A percentile compares a stretch with the other conserved stretches of the same genome.
phyloP scores from a whole-genome alignment of 2,113 vertebrate genomes.

The Ardeotis arabs region DNA sequence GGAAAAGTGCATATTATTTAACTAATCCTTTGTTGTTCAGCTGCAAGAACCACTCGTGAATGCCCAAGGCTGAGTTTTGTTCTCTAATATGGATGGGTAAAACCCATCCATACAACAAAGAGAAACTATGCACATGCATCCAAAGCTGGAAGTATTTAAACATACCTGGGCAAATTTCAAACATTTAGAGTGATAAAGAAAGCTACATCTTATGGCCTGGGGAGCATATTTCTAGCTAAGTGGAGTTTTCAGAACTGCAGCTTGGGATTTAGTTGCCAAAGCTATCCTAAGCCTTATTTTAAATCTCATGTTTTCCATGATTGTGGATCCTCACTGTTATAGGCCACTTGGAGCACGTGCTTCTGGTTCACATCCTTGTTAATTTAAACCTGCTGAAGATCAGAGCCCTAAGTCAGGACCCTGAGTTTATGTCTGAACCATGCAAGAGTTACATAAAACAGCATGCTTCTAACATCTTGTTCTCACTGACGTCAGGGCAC shows the following conservation, averaged over 20 bases:
- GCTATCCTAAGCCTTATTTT: background rate
- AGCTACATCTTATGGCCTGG: background rate
- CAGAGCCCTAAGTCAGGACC: background rate
- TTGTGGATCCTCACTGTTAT: fast-evolving
- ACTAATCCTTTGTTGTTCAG: conserved; percentile 26
- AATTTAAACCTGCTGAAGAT: background rate
- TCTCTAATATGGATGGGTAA: background rate
- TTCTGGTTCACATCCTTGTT: background rate
- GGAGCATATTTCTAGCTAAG: background rate
- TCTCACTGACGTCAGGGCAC: background rate
- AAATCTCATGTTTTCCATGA: background rate
- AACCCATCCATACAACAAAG: no score
- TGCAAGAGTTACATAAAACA: background rate
- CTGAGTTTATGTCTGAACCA: background rate
- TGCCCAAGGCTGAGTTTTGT: background rate
- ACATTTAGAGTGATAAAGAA: background rate
- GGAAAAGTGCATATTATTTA: conserved; percentile 25
- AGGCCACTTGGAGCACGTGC: background rate
- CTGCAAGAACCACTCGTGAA: background rate
- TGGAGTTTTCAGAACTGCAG: background rate
- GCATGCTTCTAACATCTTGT: background rate
- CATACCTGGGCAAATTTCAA: background rate
- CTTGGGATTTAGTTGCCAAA: background rate
- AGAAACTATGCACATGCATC: background rate
- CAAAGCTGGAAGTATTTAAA: background rate